Evolutionary conservation across 2,113 vertebrate species (phyloP).

Genomic region (Zapornia atra): DNA sequence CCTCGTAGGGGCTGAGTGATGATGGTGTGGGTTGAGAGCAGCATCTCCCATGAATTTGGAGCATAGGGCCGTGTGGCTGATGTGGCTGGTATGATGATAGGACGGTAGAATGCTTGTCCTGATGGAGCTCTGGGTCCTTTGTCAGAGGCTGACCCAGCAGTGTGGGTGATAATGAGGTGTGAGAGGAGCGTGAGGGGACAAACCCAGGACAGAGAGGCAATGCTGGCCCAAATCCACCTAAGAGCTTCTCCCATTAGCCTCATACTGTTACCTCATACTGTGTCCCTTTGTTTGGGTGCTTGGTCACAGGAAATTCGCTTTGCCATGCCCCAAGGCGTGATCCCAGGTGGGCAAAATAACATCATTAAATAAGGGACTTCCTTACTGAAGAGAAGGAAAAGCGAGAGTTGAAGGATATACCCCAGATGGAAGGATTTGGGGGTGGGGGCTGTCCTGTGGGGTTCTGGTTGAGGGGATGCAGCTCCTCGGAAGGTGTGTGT

Average conservation of each 20-base stretch:
- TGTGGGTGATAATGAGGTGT: fast-evolving
- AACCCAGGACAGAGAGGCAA: neutral
- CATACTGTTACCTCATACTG: neutral
- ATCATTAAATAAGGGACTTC: neutral
- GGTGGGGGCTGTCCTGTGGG: fast-evolving
- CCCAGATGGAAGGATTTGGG: neutral
- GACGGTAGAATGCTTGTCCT: fast-evolving
- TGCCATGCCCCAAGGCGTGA: neutral
- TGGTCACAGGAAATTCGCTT: neutral
- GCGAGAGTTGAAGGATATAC: neutral
- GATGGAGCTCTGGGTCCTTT: fast-evolving
- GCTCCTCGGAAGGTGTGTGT: neutral
- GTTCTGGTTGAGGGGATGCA: too few relatives aligned
- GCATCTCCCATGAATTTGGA: neutral
- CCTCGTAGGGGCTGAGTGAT: too few relatives aligned
- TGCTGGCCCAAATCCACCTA: neutral
- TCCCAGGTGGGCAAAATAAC: neutral
- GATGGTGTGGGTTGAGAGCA: neutral
- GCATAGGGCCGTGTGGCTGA: fast-evolving
- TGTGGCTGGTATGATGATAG: too few relatives aligned
- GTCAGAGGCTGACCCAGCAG: neutral
- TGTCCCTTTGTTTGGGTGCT: neutral
- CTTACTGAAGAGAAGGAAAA: neutral
- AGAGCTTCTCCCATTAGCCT: neutral
- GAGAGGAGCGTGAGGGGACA: neutral